Base-by-base conservation (phyloP, 2,113 vertebrate species). In the Eulemur macaco region DNA sequence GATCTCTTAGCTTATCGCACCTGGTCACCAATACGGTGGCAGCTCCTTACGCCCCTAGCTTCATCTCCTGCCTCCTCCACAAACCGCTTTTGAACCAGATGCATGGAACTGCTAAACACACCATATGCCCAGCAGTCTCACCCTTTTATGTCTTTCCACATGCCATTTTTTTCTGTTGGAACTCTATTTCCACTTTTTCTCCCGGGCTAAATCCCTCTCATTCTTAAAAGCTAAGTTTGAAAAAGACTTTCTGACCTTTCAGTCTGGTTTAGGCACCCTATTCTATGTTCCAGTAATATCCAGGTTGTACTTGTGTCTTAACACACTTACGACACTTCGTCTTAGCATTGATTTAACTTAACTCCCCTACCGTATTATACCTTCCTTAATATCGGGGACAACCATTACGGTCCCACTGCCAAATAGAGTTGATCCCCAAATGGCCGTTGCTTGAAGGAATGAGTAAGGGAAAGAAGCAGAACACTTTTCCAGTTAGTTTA, bases 1-100 rank as follows among this genome's bases (percentile, higher is more conserved):
- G 21, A 8, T 17, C 4, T 68, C 23, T 39, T 13, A 27, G 50
- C 34, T 17, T n/a, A 10, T 15, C 29, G 4, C 0, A 4, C 23
- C 34, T 3, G 68, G 21, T 39, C 15, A 20, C 37, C 10, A 25
- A 5, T 9, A 68, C 50, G 58, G 50, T 15, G n/a, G 76, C 9
- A 20, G 31, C 29, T 74, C 37, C 18, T 31, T 14, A 2, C 1
- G 2, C 18, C 37, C 31, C 37, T 0, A 2, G 25, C 45, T 82
- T 81, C 4, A 8, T 29, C 13, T 18, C 42, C 74, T 8, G 1
- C 6, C 50, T 84, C 56, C 14, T 69, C 71, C 39, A 13, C 5
- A n/a, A 20, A 21, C 39, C 31, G 13, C 45, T 8, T 17, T 18
- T 21, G 52, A 29, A 29, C 56, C 58, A 17, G 58, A 63, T 6